phyloP scores from a whole-genome alignment of 1,140 invertebrate genomes.

The Augochlora pura region DNA sequence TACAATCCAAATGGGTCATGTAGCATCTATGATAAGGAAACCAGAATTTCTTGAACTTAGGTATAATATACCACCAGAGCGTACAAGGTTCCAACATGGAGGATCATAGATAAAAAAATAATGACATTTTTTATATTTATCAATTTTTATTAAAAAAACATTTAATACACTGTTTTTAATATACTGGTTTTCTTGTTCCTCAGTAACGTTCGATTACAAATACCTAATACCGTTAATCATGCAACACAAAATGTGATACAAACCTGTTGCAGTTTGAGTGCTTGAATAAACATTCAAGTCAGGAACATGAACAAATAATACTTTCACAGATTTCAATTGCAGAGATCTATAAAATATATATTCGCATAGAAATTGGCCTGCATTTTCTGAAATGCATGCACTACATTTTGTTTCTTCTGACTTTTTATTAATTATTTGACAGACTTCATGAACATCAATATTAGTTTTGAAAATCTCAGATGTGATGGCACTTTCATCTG shows the following conservation, averaged over 20 bases:
- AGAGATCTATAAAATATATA: conserved; percentile 86
- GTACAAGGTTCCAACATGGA: conserved; percentile 82
- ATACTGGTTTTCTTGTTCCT: conserved; percentile 9
- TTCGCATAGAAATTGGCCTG: conserved; percentile 85
- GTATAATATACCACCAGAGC: conserved; percentile 84
- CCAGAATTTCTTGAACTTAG: conserved; percentile 83
- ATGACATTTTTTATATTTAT: not conserved
- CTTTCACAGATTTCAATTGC: conserved; percentile 78
- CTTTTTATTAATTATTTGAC: conserved; percentile 75
- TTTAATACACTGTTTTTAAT: conserved; percentile 4
- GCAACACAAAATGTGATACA: conserved; percentile 80
- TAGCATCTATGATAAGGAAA: conserved; percentile 86
- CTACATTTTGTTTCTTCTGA: conserved; percentile 55
- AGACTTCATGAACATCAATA: conserved; percentile 76
- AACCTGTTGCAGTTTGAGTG: conserved; percentile 81
- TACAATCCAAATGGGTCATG: conserved; percentile 93
- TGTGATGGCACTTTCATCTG: conserved; percentile 71
- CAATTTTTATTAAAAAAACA: conserved; percentile 27
- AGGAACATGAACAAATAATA: conserved; percentile 86
- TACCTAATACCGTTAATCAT: conserved; percentile 54
- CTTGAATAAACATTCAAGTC: conserved; percentile 73
- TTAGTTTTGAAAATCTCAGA: conserved; percentile 74
- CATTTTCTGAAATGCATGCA: conserved; percentile 74
- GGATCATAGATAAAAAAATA: conserved; percentile 37
- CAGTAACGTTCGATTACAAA: conserved; percentile 19